Base-by-base conservation (phyloP, 2,888 invertebrate species). In the Athalia circularis region DNA sequence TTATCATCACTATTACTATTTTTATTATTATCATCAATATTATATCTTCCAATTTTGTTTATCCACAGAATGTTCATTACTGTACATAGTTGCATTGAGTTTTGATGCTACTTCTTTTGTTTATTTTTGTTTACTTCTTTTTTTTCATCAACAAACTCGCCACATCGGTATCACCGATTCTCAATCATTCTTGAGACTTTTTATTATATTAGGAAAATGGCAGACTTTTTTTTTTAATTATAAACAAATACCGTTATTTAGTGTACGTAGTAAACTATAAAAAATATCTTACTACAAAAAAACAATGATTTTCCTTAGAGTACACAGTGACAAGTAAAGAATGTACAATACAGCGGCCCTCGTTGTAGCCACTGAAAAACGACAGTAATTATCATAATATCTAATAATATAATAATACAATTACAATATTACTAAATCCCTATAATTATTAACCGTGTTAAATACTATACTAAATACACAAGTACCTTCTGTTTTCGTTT, bases 391-490 rank as follows among this genome's bases (percentile, higher is more conserved):
- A 72, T 72, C 57, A 72, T 82, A 81, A 65, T 67, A 64, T 68
- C 64, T 9, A 79, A 74, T 78, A 68, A 84, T 80, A 85, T 82
- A 81, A 85, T 83, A 83, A 82, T 84, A 80, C 61, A 74, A 62
- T 65, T 76, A 65, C 64, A 76, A 76, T 65, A 65, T 65, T 76
- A 76, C 65, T 76, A 64, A 76, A 76, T 65, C 8, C 50, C 75
- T 76, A 62, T 29, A 29, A 62, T 76, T 45, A 76, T 76, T 64
- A 50, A 50, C 47, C 52, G 62, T 64, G 85, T 88, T 88, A 88
- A 89, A 89, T 89, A 90, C 87, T 89, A 88, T 80, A 78, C 85
- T 86, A 88, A 85, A 85, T 82, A 87, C 86, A 89, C 85, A 86
- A 88, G 87, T 86, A 86, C 84, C 85, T 85, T 68, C 52, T 61